Conservation (phyloP, 2,888 invertebrate genomes). For the Hyppa rectilinea region DNA sequence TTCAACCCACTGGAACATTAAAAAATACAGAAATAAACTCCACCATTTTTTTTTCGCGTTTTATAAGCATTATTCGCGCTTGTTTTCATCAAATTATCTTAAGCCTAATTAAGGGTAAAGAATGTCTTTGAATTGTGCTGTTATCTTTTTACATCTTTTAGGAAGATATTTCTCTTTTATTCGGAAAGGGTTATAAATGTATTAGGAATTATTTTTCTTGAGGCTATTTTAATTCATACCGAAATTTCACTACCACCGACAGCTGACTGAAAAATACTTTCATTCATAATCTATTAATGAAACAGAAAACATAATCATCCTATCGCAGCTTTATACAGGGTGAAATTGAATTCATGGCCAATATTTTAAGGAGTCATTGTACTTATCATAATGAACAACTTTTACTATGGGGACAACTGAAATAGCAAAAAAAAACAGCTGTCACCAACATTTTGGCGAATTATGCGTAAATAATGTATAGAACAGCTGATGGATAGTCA, state of each 20-base stretch:
- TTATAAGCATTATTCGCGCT: constrained; percentile 61
- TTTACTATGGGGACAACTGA: too few species aligned
- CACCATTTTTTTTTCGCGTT: constrained; percentile 50
- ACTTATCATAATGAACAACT: too few species aligned
- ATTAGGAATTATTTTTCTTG: constrained; percentile 33
- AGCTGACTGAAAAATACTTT: constrained; percentile 3
- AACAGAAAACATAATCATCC: too few species aligned
- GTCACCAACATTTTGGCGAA: too few species aligned
- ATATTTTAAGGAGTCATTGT: too few species aligned
- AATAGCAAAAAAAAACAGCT: too few species aligned
- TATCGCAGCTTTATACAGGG: background rate
- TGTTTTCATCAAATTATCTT: constrained; percentile 72
- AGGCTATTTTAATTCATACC: background rate
- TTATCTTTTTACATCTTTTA: constrained; percentile 55
- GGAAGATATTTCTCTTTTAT: constrained; percentile 40
- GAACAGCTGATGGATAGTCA: too few species aligned
- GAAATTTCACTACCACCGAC: background rate
- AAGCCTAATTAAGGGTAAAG: constrained; percentile 68
- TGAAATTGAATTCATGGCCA: too few species aligned
- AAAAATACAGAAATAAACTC: constrained; percentile 67
- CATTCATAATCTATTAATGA: background rate
- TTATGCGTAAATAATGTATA: too few species aligned
- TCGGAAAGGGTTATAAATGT: constrained; percentile 56
- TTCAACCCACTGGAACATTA: constrained; percentile 71
- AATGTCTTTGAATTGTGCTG: constrained; percentile 56